Percentiles rank a stretch among this genome's conserved stretches.
These are phyloP conservation scores for Spinus pinus DNA, from an alignment of 2,797 vertebrate species.

Conservation along the genomic window DNA sequence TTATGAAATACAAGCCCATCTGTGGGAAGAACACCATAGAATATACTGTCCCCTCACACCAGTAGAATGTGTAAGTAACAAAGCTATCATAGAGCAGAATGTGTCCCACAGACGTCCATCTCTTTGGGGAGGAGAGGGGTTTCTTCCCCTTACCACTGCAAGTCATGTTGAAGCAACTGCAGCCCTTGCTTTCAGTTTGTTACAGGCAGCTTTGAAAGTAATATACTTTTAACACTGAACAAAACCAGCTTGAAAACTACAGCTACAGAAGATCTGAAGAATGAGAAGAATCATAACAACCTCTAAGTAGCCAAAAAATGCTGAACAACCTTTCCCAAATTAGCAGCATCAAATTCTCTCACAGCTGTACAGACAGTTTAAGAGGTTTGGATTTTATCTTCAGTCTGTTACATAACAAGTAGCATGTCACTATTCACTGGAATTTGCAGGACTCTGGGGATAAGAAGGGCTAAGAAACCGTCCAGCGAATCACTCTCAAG, in stretches of 20 bases:
- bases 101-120: background rate
- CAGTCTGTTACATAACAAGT: background rate
- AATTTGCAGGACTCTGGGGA: background rate
- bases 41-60: background rate
- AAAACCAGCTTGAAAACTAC: background rate
- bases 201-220: background rate
- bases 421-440: background rate
- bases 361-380: background rate
- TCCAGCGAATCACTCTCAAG: background rate
- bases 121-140: background rate
- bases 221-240: background rate
- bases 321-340: background rate
- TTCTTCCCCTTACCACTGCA: background rate
- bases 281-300: background rate
- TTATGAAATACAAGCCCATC: background rate
- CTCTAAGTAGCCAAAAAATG: background rate
- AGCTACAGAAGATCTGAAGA: background rate
- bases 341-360: background rate
- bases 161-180: background rate
- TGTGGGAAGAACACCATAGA: background rate
- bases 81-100: background rate
- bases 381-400: background rate
- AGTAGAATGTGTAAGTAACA: background rate
- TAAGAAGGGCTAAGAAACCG: background rate
- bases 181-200: background rate